Conservation (phyloP, 2,113 vertebrate genomes). For the Microcebus lehilahytsara region DNA sequence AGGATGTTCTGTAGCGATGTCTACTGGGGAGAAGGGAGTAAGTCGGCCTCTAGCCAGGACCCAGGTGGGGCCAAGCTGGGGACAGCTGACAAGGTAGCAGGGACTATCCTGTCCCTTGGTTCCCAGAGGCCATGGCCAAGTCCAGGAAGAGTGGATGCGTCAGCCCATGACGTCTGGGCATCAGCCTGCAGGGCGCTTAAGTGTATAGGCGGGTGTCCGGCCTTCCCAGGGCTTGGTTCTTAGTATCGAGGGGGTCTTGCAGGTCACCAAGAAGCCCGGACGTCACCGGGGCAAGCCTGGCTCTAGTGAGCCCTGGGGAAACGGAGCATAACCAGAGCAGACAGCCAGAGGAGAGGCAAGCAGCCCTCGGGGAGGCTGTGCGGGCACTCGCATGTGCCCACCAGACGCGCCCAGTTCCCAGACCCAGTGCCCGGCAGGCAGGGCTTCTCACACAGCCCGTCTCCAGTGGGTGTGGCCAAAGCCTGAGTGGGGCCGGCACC, state of each 20-base stretch:
- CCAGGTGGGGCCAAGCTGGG: neutral
- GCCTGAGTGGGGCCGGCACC: neutral
- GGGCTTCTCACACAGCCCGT: no score
- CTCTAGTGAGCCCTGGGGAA: neutral
- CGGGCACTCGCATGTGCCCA: neutral
- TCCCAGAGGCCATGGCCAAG: neutral
- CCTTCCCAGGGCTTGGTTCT: neutral
- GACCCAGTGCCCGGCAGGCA: accelerated
- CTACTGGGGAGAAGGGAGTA: neutral
- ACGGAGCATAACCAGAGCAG: neutral
- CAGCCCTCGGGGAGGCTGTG: neutral
- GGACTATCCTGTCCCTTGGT: neutral
- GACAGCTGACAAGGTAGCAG: neutral
- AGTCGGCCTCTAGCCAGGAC: neutral
- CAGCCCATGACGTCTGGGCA: neutral
- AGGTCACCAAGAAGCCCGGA: neutral
- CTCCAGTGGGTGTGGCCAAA: neutral
- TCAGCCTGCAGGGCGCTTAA: neutral
- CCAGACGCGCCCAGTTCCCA: neutral
- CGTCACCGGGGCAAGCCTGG: neutral
- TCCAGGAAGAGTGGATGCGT: neutral
- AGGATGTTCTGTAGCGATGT: neutral
- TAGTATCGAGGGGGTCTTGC: neutral
- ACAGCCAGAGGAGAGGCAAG: neutral
- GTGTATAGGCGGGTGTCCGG: no score